These are phyloP conservation scores for Aurelia aurita complex sp. Pacific DNA, from an alignment of 30 jellyfish, hydroid and myxozoan genomes.

Conservation along the genomic window DNA sequence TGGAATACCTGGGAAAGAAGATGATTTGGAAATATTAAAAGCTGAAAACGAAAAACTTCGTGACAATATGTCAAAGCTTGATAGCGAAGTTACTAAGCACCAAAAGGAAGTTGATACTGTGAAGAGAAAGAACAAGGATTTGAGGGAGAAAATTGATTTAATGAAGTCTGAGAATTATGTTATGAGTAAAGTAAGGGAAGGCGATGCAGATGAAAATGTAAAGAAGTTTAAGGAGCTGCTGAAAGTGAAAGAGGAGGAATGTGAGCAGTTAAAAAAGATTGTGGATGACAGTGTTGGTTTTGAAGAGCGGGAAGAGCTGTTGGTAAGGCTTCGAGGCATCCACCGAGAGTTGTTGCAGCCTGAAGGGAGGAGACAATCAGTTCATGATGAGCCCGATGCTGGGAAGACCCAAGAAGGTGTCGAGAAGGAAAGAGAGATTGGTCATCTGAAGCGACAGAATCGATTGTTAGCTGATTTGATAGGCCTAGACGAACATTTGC, in stretches of 20 bases:
- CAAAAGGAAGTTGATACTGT: slow-evolving; percentile 32
- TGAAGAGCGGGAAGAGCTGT: slow-evolving; percentile 52
- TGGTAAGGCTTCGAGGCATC: slow-evolving; percentile 41
- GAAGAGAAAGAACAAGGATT: slow-evolving; percentile 44
- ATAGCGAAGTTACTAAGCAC: slow-evolving; percentile 9
- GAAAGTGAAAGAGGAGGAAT: slow-evolving; percentile 45
- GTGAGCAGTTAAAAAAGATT: slow-evolving; percentile 25
- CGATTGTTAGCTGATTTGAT: slow-evolving; percentile 16
- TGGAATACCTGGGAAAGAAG: not conserved
- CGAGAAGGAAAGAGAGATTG: slow-evolving; percentile 40
- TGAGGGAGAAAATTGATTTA: slow-evolving; percentile 39
- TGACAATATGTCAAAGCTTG: slow-evolving; percentile 31
- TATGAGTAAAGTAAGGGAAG: slow-evolving; percentile 18
- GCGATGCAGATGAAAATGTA: slow-evolving; percentile 8
- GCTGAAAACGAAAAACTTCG: slow-evolving; percentile 44
- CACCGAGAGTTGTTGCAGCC: slow-evolving; percentile 59
- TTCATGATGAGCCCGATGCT: not conserved
- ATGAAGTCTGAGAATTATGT: slow-evolving; percentile 52
- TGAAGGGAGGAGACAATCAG: slow-evolving; percentile 7
- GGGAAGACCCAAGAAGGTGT: slow-evolving; percentile 10
- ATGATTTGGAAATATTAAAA: slow-evolving; percentile 5
- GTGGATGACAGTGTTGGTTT: slow-evolving; percentile 35
- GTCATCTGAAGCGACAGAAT: slow-evolving; percentile 33
- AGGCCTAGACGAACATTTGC: slow-evolving; percentile 17
- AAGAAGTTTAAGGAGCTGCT: slow-evolving; percentile 19